A percentile compares a stretch with the other conserved stretches of the same genome.
Conservation (phyloP, 2,113 vertebrate genomes). For the Hippocampus mohnikei region DNA sequence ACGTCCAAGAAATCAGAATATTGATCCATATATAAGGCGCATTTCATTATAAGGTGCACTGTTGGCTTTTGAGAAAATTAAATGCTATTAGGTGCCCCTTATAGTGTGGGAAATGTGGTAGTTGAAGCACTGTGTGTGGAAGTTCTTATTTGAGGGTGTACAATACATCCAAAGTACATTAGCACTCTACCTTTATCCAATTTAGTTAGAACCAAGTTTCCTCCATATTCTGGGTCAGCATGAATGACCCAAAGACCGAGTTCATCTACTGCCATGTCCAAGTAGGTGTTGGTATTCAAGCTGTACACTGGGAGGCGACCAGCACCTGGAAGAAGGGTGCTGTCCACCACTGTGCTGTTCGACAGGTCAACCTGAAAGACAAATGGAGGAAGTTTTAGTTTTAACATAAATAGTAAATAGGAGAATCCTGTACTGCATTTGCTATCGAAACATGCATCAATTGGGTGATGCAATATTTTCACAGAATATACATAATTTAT, state of each 20-base stretch:
- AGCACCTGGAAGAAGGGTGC: constrained; percentile 79
- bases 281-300: constrained; percentile 79
- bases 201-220: constrained; percentile 85
- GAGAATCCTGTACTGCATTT: neutral
- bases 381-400: neutral
- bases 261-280: constrained; percentile 88
- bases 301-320: constrained; percentile 79
- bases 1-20: too few species aligned
- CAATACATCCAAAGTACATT: too few species aligned
- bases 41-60: too few species aligned
- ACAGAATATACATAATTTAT: neutral
- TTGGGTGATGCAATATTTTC: neutral
- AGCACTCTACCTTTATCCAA: constrained; percentile 69
- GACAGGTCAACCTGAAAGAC: constrained; percentile 71
- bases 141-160: too few species aligned
- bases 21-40: too few species aligned
- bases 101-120: too few species aligned
- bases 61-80: too few species aligned
- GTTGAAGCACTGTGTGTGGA: too few species aligned
- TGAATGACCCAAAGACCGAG: constrained; percentile 91
- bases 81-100: too few species aligned
- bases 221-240: constrained; percentile 75
- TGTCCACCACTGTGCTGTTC: constrained; percentile 73
- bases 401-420: neutral
- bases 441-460: neutral